Percentiles rank a stretch among this genome's conserved stretches.
These are phyloP conservation scores for Drosophila birchii DNA, from an alignment of 2,888 invertebrate genomes.

Conservation along the genomic window DNA sequence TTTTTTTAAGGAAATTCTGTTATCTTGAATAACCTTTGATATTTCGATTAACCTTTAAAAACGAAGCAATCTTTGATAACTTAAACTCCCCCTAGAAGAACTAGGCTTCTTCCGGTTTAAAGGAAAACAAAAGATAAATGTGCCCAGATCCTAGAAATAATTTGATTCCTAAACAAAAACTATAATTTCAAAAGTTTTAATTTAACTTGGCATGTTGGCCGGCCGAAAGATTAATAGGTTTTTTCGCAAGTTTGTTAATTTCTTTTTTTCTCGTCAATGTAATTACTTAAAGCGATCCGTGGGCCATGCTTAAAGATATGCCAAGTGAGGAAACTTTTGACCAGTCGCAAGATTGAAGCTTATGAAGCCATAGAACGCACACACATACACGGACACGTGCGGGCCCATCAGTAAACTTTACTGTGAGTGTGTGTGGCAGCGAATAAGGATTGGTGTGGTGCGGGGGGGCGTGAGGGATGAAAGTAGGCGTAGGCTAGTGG, in stretches of 20 bases:
- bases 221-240: neutral
- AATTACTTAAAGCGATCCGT: conserved; percentile 33
- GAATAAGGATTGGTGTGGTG: conserved; percentile 9
- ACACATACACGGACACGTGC: conserved; percentile 31
- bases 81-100: neutral
- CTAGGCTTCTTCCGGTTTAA: neutral
- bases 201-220: neutral
- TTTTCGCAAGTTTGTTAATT: neutral
- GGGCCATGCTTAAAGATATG: conserved; percentile 31
- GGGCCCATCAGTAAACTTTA: conserved; percentile 25
- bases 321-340: conserved; percentile 21
- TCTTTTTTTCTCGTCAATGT: conserved; percentile 1
- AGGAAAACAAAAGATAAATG: neutral
- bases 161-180: neutral
- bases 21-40: neutral
- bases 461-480: neutral
- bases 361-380: conserved; percentile 45
- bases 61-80: neutral
- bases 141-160: neutral
- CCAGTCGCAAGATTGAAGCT: conserved; percentile 42
- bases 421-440: conserved; percentile 22
- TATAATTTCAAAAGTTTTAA: neutral
- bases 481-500: neutral
- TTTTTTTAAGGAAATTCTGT: neutral
- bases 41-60: neutral